phyloP scores from a whole-genome alignment of 1,140 invertebrate species.

The Ganaspis sp. region DNA sequence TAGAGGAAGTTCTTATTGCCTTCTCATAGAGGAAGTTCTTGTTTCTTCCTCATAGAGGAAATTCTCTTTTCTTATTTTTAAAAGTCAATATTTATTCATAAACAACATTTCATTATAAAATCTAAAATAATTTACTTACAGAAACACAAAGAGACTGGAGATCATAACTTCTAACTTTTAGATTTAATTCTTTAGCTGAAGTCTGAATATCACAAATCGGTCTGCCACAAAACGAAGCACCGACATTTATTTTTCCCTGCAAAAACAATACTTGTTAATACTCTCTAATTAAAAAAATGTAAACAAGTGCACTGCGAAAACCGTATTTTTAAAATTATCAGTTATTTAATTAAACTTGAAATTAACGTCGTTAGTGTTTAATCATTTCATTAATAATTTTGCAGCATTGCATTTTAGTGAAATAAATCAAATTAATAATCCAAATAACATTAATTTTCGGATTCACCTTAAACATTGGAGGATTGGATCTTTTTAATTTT shows the following conservation, averaged over 20 bases:
- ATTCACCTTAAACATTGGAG: constrained; percentile 62
- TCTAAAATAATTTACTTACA: constrained; percentile 60
- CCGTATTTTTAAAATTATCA: too few species aligned
- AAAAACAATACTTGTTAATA: too few species aligned
- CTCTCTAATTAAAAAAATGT: too few species aligned
- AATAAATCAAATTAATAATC: constrained; percentile 31
- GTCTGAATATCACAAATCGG: constrained; percentile 95
- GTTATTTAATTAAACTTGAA: too few species aligned
- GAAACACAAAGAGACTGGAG: constrained; percentile 88
- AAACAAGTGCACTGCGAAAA: too few species aligned
- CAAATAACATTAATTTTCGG: too few species aligned
- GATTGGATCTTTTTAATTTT: constrained; percentile 83
- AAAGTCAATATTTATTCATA: neutral
- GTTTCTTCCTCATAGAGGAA: too few species aligned
- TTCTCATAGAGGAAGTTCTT: too few species aligned
- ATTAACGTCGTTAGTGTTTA: too few species aligned
- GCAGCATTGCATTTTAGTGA: too few species aligned
- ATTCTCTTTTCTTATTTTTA: too few species aligned
- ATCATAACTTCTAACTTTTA: constrained; percentile 94
- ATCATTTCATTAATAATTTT: constrained; percentile 75
- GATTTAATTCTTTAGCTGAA: constrained; percentile 92
- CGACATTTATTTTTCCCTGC: constrained; percentile 73
- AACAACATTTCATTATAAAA: neutral
- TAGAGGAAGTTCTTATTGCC: too few species aligned
- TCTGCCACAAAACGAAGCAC: constrained; percentile 84